Evolutionary conservation across 2,888 invertebrate genomes (phyloP).

Genomic region (Caenorhabditis sp.): DNA sequence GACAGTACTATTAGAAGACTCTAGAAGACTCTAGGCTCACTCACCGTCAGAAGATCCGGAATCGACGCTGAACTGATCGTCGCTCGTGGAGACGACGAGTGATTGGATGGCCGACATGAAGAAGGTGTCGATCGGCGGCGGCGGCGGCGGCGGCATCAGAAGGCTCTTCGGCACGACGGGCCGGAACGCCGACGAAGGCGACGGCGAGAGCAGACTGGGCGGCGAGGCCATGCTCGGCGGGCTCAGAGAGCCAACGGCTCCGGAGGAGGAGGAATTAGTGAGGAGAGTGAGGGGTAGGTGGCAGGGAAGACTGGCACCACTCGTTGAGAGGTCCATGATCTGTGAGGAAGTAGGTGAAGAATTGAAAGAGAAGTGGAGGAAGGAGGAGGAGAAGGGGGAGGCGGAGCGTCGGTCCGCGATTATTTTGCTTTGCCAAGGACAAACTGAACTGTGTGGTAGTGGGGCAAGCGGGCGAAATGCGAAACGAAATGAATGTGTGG

Average conservation of each 20-base stretch:
- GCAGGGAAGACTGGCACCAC: conserved; percentile 11
- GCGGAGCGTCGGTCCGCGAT: conserved; percentile 14
- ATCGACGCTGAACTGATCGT: conserved; percentile 36
- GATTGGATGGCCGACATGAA: conserved; percentile 53
- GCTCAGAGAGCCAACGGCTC: no score
- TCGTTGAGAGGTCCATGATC: neutral
- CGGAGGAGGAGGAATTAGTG: no score
- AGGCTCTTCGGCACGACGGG: conserved; percentile 51
- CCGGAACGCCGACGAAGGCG: conserved; percentile 58
- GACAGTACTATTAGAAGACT: no score
- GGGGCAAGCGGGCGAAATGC: conserved; percentile 23
- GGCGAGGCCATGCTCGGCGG: conserved; percentile 31
- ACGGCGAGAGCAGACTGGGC: conserved; percentile 35
- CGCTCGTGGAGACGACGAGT: conserved; percentile 37
- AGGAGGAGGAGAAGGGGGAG: neutral
- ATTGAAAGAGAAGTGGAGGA: conserved; percentile 1
- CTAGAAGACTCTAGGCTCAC: no score
- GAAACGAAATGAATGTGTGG: neutral
- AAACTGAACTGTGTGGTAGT: conserved; percentile 45
- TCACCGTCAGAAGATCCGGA: conserved; percentile 23
- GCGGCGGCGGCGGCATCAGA: neutral
- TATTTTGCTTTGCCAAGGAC: conserved; percentile 44
- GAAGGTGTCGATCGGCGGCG: conserved; percentile 27
- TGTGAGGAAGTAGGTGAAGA: conserved; percentile 24
- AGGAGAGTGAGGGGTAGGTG: conserved; percentile 29